Evolutionary conservation across 1,140 invertebrate genomes (phyloP).

Genomic region (Diorhabda sublineata): DNA sequence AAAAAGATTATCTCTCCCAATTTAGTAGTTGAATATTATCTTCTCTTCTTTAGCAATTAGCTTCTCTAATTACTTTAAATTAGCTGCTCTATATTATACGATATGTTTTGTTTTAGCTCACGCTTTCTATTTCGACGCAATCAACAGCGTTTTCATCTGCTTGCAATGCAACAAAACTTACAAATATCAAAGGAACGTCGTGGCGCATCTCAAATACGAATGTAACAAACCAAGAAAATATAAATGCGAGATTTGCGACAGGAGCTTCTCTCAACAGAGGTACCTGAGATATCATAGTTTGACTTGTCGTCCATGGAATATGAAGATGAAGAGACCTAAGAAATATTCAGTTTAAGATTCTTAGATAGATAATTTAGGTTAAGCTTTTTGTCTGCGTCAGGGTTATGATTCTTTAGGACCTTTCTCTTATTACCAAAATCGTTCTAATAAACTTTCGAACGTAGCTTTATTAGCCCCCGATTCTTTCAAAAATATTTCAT

Average conservation of each 20-base stretch:
- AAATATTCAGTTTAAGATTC: neutral
- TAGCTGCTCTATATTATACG: too few relatives aligned
- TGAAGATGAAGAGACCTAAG: neutral
- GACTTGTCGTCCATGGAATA: neutral
- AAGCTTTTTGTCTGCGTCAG: neutral
- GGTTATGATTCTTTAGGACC: too few relatives aligned
- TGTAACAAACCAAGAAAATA: slow-evolving; percentile 11
- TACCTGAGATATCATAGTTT: slow-evolving; percentile 13
- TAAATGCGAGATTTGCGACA: neutral
- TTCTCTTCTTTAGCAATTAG: too few relatives aligned
- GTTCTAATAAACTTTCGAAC: too few relatives aligned
- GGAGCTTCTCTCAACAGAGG: slow-evolving; percentile 1
- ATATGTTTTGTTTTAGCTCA: slow-evolving; percentile 9
- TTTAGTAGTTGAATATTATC: too few relatives aligned
- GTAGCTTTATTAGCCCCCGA: too few relatives aligned
- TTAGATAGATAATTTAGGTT: neutral
- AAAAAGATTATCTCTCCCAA: too few relatives aligned
- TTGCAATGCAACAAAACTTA: slow-evolving; percentile 18
- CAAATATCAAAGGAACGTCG: slow-evolving; percentile 21
- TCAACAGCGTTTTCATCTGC: neutral
- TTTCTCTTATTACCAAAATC: too few relatives aligned
- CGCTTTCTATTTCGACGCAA: slow-evolving; percentile 11
- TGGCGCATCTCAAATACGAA: slow-evolving; percentile 18
- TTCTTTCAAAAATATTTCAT: too few relatives aligned
- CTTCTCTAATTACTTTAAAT: too few relatives aligned